Conservation (phyloP, 2,888 invertebrate species). For the Oeneis ivallda region DNA sequence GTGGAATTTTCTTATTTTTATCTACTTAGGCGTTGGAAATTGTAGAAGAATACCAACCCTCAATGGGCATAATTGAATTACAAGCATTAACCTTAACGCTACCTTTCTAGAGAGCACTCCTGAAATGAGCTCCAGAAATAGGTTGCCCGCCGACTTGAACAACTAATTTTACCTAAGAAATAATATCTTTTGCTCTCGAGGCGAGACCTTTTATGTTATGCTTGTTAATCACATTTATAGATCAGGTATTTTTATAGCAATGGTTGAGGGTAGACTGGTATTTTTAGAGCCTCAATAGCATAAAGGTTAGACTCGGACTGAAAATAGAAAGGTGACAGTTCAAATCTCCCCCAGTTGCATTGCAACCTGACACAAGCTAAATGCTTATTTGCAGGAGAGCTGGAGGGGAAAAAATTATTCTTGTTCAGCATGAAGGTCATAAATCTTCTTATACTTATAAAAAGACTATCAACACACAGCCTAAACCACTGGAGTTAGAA, state of each 20-base stretch:
- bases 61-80: conserved; percentile 16
- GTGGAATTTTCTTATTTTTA: not conserved
- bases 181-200: conserved; percentile 16
- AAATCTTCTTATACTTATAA: too few relatives aligned
- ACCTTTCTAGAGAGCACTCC: conserved; percentile 13
- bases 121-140: conserved; percentile 14
- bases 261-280: not conserved
- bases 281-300: not conserved
- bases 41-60: conserved; percentile 1
- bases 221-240: not conserved
- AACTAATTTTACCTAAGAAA: conserved; percentile 19
- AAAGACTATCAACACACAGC: too few relatives aligned
- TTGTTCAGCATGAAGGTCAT: too few relatives aligned
- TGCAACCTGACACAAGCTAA: too few relatives aligned
- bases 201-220: conserved; percentile 3
- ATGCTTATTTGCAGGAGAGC: too few relatives aligned
- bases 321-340: too few relatives aligned
- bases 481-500: too few relatives aligned
- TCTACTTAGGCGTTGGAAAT: not conserved
- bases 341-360: too few relatives aligned
- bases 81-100: conserved; percentile 12
- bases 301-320: too few relatives aligned
- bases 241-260: not conserved
- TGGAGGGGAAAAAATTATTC: too few relatives aligned
- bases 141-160: not conserved